These are phyloP conservation scores for Tapera naevia DNA, from an alignment of 2,797 vertebrate genomes.

Conservation along the genomic window DNA sequence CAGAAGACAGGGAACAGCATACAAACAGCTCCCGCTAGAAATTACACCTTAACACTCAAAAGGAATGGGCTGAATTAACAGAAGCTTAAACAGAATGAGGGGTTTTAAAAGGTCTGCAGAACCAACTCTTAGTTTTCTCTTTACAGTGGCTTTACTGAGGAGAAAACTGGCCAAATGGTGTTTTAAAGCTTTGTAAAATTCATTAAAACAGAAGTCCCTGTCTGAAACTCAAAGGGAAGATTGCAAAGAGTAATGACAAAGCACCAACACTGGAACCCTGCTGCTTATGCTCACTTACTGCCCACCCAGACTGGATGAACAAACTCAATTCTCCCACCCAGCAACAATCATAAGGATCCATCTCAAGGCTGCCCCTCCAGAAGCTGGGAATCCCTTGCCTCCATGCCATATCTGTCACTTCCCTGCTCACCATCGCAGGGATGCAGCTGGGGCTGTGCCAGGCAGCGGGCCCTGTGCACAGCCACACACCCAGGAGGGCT, in stretches of 20 bases:
- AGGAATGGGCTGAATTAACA: not conserved
- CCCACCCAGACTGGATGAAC: not conserved
- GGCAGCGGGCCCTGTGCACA: fast-evolving
- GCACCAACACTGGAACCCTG: not conserved
- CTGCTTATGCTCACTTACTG: not conserved
- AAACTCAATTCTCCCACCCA: not conserved
- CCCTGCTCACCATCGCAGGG: not conserved
- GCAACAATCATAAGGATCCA: not conserved
- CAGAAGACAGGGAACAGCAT: not conserved
- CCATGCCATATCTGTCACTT: not conserved
- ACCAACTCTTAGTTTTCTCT: not conserved
- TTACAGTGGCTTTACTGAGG: not conserved
- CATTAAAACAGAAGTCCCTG: not conserved
- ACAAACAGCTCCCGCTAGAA: not conserved
- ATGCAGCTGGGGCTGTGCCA: not conserved
- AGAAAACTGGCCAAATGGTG: not conserved
- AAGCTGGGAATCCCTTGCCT: not conserved
- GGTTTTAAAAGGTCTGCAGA: not conserved
- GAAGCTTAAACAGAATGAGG: not conserved
- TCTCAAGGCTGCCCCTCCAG: not conserved
- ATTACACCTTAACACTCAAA: fast-evolving
- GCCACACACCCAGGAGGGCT: not conserved
- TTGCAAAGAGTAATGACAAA: not conserved
- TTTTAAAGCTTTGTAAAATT: not conserved
- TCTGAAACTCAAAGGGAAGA: not conserved